phyloP scores from a whole-genome alignment of 1,140 invertebrate species.

The Ceratitis capitata region DNA sequence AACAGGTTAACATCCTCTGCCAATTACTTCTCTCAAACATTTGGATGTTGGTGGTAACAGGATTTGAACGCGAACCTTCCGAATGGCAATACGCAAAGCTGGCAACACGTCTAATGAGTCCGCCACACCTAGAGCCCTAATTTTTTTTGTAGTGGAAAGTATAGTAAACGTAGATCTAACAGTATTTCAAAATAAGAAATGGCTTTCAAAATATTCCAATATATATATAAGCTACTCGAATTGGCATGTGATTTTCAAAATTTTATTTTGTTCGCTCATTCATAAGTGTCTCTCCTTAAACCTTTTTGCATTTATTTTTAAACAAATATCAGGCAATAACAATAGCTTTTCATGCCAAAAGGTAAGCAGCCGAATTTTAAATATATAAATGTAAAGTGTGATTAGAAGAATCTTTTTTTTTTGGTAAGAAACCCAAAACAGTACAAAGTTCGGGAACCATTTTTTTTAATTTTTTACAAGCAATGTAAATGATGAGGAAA shows the following conservation, averaged over 20 bases:
- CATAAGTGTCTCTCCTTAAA: neutral
- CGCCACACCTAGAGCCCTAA: too few species aligned
- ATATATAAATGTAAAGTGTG: neutral
- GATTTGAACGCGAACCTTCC: too few species aligned
- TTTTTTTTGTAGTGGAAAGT: neutral
- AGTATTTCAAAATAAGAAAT: neutral
- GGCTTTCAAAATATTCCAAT: neutral
- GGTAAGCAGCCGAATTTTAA: neutral
- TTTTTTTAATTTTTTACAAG: too few species aligned
- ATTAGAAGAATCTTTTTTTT: neutral
- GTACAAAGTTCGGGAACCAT: neutral
- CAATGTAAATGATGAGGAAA: too few species aligned
- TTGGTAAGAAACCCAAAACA: neutral
- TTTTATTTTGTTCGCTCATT: neutral
- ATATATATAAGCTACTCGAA: neutral
- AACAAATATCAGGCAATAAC: conserved; percentile 10
- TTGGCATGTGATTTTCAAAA: neutral
- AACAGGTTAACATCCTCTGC: too few species aligned
- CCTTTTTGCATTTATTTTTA: neutral
- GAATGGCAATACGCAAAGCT: too few species aligned
- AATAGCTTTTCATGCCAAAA: neutral
- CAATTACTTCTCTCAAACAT: too few species aligned
- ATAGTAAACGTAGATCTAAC: neutral
- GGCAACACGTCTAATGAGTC: too few species aligned
- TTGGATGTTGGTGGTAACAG: too few species aligned